phyloP scores from a whole-genome alignment of 2,113 vertebrate genomes.

The Cyprinodon tularosa region DNA sequence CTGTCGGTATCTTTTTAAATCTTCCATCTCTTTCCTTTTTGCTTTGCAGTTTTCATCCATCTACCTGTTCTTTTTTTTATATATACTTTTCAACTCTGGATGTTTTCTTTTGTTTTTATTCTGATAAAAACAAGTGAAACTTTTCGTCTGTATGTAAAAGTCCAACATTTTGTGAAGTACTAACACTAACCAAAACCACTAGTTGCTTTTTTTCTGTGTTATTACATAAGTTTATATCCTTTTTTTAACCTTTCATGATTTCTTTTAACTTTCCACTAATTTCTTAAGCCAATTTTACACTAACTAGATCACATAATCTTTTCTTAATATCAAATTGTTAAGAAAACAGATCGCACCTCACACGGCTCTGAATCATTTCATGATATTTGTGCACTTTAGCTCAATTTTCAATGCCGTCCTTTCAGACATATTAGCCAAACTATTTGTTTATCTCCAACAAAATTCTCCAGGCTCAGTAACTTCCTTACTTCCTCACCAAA shows the following conservation, averaged over 20 bases:
- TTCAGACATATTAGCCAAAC: too few relatives aligned
- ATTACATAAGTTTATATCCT: background rate
- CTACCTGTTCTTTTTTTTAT: slow-evolving; percentile 19
- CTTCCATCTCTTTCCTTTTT: slow-evolving; percentile 22
- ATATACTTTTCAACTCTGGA: slow-evolving; percentile 10
- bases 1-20: slow-evolving; percentile 40
- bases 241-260: slow-evolving; percentile 8
- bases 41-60: slow-evolving; percentile 13
- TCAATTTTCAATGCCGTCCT: too few relatives aligned
- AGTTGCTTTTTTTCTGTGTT: background rate
- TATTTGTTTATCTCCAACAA: too few relatives aligned
- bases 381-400: too few relatives aligned
- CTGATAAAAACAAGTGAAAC: background rate
- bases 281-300: background rate
- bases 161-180: slow-evolving; percentile 17
- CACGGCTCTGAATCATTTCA: too few relatives aligned
- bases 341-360: background rate
- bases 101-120: slow-evolving; percentile 10
- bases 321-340: background rate
- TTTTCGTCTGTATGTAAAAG: slow-evolving; percentile 7
- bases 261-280: background rate
- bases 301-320: background rate
- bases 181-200: slow-evolving; percentile 13
- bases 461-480: too few relatives aligned
- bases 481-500: too few relatives aligned